These are phyloP conservation scores for Linnaemya vulpina DNA, from an alignment of 2,888 invertebrate species.

Conservation along the genomic window DNA sequence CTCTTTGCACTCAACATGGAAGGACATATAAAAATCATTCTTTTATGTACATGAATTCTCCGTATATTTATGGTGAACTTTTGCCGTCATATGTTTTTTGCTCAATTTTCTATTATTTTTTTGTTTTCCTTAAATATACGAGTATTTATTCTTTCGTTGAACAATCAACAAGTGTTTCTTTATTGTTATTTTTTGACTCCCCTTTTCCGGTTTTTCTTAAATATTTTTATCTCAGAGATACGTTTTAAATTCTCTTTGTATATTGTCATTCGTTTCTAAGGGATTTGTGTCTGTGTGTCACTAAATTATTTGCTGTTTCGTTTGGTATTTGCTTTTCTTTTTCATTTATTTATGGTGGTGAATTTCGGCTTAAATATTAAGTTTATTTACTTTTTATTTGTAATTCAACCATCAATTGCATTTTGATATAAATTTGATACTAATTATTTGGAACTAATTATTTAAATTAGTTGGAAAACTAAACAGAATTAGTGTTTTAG, in stretches of 20 bases:
- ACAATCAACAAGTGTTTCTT: conserved; percentile 67
- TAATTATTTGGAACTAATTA: conserved; percentile 21
- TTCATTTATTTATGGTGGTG: conserved; percentile 25
- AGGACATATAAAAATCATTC: neutral
- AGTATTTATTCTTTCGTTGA: conserved; percentile 16
- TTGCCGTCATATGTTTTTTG: conserved; percentile 32
- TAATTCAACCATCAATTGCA: neutral
- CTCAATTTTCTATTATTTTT: neutral
- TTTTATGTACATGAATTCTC: conserved; percentile 7
- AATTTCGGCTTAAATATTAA: conserved; percentile 44
- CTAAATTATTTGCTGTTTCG: conserved; percentile 41
- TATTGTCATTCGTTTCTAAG: neutral
- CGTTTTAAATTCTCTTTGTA: conserved; percentile 25
- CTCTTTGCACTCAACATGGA: neutral
- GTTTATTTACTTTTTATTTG: conserved; percentile 13
- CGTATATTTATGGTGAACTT: conserved; percentile 46
- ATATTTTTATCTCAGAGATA: conserved; percentile 36
- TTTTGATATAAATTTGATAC: conserved; percentile 4
- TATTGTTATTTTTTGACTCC: conserved; percentile 21
- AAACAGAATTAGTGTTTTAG: too few relatives aligned
- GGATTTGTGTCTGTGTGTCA: conserved; percentile 70
- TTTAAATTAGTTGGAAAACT: conserved; percentile 1
- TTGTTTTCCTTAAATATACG: neutral
- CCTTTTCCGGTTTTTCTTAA: conserved; percentile 55
- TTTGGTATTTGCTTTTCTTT: neutral